These are phyloP conservation scores for Plodia interpunctella DNA, from an alignment of 1,140 invertebrate genomes.

Conservation along the genomic window DNA sequence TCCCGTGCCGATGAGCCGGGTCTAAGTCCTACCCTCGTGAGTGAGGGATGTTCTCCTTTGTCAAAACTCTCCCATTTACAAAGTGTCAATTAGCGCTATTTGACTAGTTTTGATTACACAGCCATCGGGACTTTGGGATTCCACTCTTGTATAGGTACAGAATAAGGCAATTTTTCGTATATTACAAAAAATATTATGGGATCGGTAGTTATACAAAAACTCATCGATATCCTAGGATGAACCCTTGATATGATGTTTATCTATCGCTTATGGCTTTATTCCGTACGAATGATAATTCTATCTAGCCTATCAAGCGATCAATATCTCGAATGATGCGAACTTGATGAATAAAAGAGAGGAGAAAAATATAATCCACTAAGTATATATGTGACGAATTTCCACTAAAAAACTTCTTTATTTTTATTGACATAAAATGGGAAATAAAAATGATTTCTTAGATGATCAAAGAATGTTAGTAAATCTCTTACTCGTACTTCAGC, in stretches of 20 bases:
- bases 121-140: not conserved
- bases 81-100: constrained; percentile 17
- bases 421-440: constrained; percentile 9
- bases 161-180: too few species aligned
- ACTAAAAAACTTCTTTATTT: not conserved
- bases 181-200: too few species aligned
- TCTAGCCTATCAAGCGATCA: too few species aligned
- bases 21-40: constrained; percentile 1
- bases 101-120: constrained; percentile 14
- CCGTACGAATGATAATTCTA: too few species aligned
- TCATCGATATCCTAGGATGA: too few species aligned
- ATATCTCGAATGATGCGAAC: too few species aligned
- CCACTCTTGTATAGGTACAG: not conserved
- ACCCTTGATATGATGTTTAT: too few species aligned
- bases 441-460: constrained; percentile 27
- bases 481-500: constrained; percentile 32
- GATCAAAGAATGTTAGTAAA: constrained; percentile 41
- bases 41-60: constrained; percentile 12
- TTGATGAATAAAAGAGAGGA: too few species aligned
- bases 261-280: too few species aligned
- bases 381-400: not conserved
- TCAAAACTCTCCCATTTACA: constrained; percentile 15
- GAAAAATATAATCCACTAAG: too few species aligned
- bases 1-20: not conserved
- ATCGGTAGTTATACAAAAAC: too few species aligned